Base-by-base conservation (phyloP, 2,113 vertebrate genomes). In the Diphyllodes magnificus region DNA sequence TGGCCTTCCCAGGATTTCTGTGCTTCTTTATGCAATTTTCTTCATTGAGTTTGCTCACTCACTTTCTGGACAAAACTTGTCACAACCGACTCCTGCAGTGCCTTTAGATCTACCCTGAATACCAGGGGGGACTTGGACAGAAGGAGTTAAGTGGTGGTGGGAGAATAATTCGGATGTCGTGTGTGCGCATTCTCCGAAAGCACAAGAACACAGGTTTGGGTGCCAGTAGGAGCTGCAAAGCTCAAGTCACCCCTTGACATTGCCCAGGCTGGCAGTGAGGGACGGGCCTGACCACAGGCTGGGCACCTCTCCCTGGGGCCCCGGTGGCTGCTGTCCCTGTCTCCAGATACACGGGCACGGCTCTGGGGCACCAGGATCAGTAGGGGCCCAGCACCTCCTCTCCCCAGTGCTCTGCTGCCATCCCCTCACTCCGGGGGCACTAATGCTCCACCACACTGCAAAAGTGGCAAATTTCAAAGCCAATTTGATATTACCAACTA, bases 101-200 rank as follows among this genome's bases (percentile, higher is more conserved):
- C 64, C 57, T 61, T 71, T 7, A 40, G 19, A 20, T 16, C 35
- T 12, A 8, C 39, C n/a, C 61, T 30, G 37, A 50, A 11, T 1
- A 23, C 9, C n/a, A 24, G 14, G 23, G 42, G 82, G 79, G 42
- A 4, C 27, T 31, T 20, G 21, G 44, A 19, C 4, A 47, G 86
- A 0, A 14, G 18, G 19, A 6, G 50, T 4, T 35, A 7, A 4
- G 64, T 3, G 14, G 24, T 28, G 47, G 15, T 39, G 49, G 70
- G 35, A 10, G 53, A 21, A 23, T 8, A 23, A 13, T 4, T n/a
- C 4, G 25, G 83, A 27, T 6, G 18, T 4, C 57, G 6, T 9
- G 53, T 15, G 9, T 4, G 6, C 30, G 65, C 7, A 0, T 16
- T 27, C 16, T 1, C 50, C 63, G 37, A 15, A 53, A 31, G 44